Evolutionary conservation across 30 jellyfish, hydroid and myxozoan genomes (phyloP).

Genomic region (Aurelia aurita complex sp. Pacific): DNA sequence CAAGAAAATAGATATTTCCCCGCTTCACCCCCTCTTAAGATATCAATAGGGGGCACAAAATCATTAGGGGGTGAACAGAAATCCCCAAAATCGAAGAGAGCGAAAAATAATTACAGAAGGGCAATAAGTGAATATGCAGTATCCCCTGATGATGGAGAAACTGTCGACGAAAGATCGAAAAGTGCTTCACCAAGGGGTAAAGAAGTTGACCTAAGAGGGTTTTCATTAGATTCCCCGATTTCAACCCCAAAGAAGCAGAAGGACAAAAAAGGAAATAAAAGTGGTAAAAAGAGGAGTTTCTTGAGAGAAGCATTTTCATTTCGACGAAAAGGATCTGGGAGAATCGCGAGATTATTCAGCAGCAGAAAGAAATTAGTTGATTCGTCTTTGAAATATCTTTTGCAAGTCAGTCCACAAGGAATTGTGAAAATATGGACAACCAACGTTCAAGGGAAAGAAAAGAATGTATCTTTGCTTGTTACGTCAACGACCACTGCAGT

Average conservation of each 20-base stretch:
- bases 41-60: constrained; percentile 38
- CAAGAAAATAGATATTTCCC: constrained; percentile 47
- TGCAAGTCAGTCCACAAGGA: constrained; percentile 84
- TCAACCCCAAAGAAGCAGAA: not conserved
- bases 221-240: not conserved
- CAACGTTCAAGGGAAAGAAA: constrained; percentile 1
- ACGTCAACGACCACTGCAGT: constrained; percentile 63
- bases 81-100: constrained; percentile 17
- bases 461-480: constrained; percentile 39
- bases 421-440: constrained; percentile 39
- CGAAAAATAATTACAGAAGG: constrained; percentile 41
- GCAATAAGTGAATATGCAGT: constrained; percentile 49
- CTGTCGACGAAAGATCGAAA: constrained; percentile 34
- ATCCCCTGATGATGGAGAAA: constrained; percentile 6
- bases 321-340: constrained; percentile 56
- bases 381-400: constrained; percentile 54
- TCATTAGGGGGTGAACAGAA: constrained; percentile 35
- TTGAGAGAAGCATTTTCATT: constrained; percentile 74
- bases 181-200: constrained; percentile 47
- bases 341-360: constrained; percentile 50
- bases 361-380: constrained; percentile 71
- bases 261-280: not conserved
- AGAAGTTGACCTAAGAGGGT: not conserved
- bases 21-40: constrained; percentile 51
- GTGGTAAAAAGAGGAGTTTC: constrained; percentile 51